These are phyloP conservation scores for Bothrops jararaca DNA, from an alignment of 2,113 vertebrate genomes.

Conservation along the genomic window DNA sequence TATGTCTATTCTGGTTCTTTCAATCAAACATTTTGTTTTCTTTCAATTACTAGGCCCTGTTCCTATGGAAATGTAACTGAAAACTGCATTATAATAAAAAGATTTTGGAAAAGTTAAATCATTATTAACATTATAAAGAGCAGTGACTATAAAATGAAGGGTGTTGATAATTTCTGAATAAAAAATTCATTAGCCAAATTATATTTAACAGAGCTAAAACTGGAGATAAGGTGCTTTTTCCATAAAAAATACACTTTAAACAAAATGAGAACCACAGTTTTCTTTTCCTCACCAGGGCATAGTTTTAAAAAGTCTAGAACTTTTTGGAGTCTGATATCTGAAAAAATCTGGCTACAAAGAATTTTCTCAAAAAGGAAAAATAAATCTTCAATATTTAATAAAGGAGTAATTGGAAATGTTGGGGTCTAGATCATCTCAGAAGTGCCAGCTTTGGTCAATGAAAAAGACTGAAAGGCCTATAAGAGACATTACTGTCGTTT, in stretches of 20 bases:
- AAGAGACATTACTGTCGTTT: not conserved
- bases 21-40: constrained; percentile 45
- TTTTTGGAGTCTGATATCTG: not conserved
- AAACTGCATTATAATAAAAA: constrained; percentile 51
- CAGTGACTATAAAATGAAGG: constrained; percentile 53
- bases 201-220: not conserved
- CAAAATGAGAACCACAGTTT: not conserved
- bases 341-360: not conserved
- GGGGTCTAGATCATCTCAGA: not conserved
- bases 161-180: constrained; percentile 52
- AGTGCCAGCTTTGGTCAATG: not conserved
- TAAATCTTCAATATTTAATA: not conserved
- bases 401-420: not conserved
- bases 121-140: constrained; percentile 52
- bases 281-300: not conserved
- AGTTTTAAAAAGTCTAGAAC: not conserved
- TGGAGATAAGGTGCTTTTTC: constrained; percentile 40
- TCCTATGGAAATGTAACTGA: constrained; percentile 39
- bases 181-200: constrained; percentile 43
- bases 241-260: constrained; percentile 38
- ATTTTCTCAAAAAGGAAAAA: not conserved
- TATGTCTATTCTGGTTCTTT: constrained; percentile 46
- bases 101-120: constrained; percentile 46
- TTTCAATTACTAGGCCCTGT: constrained; percentile 55
- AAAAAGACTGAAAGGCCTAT: not conserved